Percentiles rank a stretch among this genome's conserved stretches.
These are phyloP conservation scores for Ochotona curzoniae DNA, from an alignment of 2,113 vertebrate genomes.

Conservation along the genomic window DNA sequence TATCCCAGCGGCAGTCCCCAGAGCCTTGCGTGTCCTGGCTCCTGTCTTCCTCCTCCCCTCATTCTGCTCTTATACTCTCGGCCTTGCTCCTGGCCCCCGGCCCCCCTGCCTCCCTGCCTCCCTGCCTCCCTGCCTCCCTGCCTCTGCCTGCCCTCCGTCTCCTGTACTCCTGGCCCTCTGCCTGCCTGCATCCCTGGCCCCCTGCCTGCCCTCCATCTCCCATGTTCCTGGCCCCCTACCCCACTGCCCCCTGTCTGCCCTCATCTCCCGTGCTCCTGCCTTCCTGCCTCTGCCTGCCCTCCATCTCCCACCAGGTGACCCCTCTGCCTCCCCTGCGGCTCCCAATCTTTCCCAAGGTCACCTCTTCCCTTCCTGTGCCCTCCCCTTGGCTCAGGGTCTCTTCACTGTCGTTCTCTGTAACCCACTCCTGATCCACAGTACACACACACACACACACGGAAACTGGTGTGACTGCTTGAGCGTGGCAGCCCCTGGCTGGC, in stretches of 20 bases:
- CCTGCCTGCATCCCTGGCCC: too few relatives aligned
- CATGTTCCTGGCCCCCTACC: background rate
- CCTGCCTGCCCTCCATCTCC: background rate
- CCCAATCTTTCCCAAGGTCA: background rate
- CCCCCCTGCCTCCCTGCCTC: too few relatives aligned
- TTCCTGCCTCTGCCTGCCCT: background rate
- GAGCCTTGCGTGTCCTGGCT: too few relatives aligned
- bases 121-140: too few relatives aligned
- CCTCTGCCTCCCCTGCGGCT: background rate
- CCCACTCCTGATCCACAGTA: background rate
- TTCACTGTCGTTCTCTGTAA: too few relatives aligned
- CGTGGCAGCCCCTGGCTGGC: background rate
- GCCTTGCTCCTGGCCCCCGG: background rate
- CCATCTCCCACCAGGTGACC: background rate
- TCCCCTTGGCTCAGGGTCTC: background rate
- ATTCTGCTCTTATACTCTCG: rapidly evolving
- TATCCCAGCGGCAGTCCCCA: background rate
- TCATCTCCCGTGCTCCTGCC: too few relatives aligned
- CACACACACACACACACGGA: background rate
- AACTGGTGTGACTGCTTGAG: too few relatives aligned
- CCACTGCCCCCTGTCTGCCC: too few relatives aligned
- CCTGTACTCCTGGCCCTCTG: too few relatives aligned
- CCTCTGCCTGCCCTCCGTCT: background rate
- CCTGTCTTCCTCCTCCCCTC: background rate
- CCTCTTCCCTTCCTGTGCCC: background rate